Evolutionary conservation across 2,113 vertebrate species (phyloP), one percentile per base, ranked within the genome.

Genomic region (Sialia sialis): DNA sequence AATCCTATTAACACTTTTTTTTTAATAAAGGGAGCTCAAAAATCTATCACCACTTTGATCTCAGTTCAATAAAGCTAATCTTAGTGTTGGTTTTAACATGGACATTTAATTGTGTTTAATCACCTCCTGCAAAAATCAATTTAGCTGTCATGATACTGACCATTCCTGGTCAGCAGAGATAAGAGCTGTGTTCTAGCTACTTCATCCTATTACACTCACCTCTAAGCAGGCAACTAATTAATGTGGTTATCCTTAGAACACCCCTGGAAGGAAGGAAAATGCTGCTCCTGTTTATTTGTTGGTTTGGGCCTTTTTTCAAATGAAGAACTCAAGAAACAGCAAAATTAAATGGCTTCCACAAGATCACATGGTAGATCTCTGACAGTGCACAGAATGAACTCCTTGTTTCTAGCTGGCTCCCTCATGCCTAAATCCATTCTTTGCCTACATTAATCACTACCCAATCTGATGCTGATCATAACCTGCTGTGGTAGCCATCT

Each of bases 101-200:
- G 55, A 55, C 56, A 75, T 80, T 90, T 96, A 97, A 95, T 86
- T 93, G 89, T 32, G 44, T 93, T 95, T 95, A 94, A 96, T 91
- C 87, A 95, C 32, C 43, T 73, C 59, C 78, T 80, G 59, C 43
- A 91, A 89, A 95, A 97, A 96, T 97, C 93, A 90, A 93, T 96
- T 91, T 84, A 77, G 55, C 26, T 93, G 91, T 88, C 87, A 88
- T 70, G 84, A 94, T 84, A 86, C 89, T 88, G 94, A 58, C 89
- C 93, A 93, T 48, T 48, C 46, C 46, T 86, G 91, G 94, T 72
- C 77, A 91, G 85, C 51, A 74, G 64, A 95, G 91, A 95, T 94
- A 97, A 90, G 85, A 88, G 82, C 52, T 79, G 23, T 80, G 78
- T 80, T 88, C 87, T n/a, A 89, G 55, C 86, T 67, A 74, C 75